Evolutionary conservation across 1,140 invertebrate species (phyloP), one percentile per base, ranked within the genome.

Genomic region (Ephestia elutella): DNA sequence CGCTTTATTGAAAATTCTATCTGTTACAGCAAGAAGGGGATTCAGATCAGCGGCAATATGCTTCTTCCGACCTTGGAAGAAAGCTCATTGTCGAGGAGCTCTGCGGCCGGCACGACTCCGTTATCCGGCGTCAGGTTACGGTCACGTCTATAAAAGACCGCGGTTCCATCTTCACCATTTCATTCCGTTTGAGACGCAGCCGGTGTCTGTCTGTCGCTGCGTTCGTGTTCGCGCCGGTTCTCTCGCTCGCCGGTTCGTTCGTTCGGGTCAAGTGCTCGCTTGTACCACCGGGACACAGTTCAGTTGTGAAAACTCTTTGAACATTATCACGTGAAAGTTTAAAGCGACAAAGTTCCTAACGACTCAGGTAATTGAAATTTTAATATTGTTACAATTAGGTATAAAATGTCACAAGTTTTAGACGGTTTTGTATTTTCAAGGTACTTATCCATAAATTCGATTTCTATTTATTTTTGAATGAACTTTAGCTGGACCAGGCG

Each of bases 111-210:
- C 64, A 62, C 68, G 75, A 80, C 75, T 75, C 86, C 86, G 86
- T 88, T 88, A 88, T 88, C 78, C 81, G 81, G 82, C 82, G 86
- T 83, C 86, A 88, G 86, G 86, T 86, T 88, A 88, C 86, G 75
- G 77, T 78, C 77, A 79, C 76, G 85, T 87, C 85, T 87, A 87
- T 87, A 87, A 75, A 87, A 87, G 85, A 80, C 74, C 76, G 82
- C 64, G 79, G 78, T 79, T 79, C 82, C 83, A 84, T 87, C 83
- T 82, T 84, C 80, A 86, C 77, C 73, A 86, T 88, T 88, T 88
- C 85, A 88, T 88, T 88, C 76, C 74, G 85, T 86, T 85, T 80
- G 75, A 80, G 79, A 80, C 82, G 75, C 72, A 69, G 70, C 70
- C 68, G 80, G 80, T 79, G 73, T 59, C 57, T 59, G 60, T 80